These are phyloP conservation scores for Eugnorisma glareosa DNA, from an alignment of 2,888 invertebrate species.

Conservation along the genomic window DNA sequence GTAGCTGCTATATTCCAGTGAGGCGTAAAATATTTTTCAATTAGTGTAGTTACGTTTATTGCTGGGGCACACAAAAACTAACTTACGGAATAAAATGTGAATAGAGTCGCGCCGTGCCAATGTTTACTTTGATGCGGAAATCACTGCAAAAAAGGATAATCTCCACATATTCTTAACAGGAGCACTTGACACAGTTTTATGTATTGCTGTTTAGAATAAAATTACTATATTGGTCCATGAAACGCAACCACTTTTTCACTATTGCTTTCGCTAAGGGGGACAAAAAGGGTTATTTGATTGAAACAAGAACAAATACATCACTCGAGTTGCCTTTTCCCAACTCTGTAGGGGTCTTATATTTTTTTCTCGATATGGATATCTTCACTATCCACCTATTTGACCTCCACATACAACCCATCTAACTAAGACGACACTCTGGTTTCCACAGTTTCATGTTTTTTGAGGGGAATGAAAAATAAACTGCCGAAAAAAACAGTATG, in stretches of 20 bases:
- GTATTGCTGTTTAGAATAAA: background rate
- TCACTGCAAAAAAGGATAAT: background rate
- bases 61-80: background rate
- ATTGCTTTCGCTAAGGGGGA: background rate
- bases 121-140: slow-evolving; percentile 18
- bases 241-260: background rate
- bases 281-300: background rate
- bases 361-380: no score
- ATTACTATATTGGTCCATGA: background rate
- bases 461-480: background rate
- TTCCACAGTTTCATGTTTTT: background rate
- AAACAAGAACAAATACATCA: background rate
- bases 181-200: background rate
- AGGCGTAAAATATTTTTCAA: background rate
- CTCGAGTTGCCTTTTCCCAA: background rate
- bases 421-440: background rate
- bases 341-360: background rate
- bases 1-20: background rate
- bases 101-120: background rate
- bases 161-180: background rate
- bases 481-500: background rate
- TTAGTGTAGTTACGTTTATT: slow-evolving; percentile 20
- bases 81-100: slow-evolving; percentile 4
- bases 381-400: background rate
- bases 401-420: background rate